These are phyloP conservation scores for Crocallis elinguaria DNA, from an alignment of 2,888 invertebrate species.

Conservation along the genomic window DNA sequence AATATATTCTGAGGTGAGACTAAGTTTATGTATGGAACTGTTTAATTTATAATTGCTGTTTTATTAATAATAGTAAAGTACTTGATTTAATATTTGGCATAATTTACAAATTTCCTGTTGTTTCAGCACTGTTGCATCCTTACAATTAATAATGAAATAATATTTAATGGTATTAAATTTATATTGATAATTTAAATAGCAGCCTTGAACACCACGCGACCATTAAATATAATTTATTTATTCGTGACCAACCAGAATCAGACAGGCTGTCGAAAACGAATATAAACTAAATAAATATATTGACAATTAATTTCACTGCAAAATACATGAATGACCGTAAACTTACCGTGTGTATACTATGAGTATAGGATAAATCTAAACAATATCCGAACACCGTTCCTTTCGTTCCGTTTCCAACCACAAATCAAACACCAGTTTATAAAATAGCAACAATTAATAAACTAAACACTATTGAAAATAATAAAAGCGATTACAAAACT, in stretches of 20 bases:
- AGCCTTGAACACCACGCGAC: no score
- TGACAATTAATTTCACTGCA: neutral
- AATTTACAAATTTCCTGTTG: no score
- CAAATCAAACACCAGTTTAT: conserved; percentile 51
- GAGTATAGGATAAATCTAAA: conserved; percentile 36
- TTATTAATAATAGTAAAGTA: neutral
- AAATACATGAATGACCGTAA: conserved; percentile 11
- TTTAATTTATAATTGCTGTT: neutral
- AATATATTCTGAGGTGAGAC: neutral
- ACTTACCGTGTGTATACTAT: conserved; percentile 33
- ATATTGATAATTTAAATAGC: no score
- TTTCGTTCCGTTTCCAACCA: conserved; percentile 45
- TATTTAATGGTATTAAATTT: no score
- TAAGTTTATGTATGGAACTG: neutral
- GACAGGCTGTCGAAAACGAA: no score
- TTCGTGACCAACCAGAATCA: no score
- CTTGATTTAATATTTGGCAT: no score
- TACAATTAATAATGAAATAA: no score
- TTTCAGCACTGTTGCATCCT: no score
- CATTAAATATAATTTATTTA: no score
- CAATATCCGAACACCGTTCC: conserved; percentile 47
- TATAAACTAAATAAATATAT: no score
- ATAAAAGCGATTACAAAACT: conserved; percentile 24
- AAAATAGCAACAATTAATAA: conserved; percentile 49
- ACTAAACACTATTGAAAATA: conserved; percentile 60